Evolutionary conservation across 1,140 invertebrate species (phyloP).

Genomic region (Caenorhabditis remanei): DNA sequence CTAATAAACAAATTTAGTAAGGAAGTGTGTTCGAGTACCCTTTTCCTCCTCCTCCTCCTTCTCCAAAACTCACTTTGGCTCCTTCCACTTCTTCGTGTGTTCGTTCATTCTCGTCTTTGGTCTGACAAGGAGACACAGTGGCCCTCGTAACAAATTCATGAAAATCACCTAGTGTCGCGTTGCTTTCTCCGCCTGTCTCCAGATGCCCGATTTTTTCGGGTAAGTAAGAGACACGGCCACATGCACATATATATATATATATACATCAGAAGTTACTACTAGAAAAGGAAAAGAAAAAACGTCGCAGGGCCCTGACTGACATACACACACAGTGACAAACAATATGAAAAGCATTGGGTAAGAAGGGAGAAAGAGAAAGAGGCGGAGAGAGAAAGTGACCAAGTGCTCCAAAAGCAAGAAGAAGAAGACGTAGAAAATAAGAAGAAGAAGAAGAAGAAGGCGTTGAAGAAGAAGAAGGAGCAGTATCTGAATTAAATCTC

Average conservation of each 20-base stretch:
- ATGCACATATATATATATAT: not conserved
- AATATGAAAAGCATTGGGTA: conserved; percentile 13
- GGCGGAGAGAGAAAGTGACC: conserved; percentile 4
- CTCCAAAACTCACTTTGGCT: not conserved
- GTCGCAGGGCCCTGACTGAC: not conserved
- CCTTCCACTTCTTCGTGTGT: too few species aligned
- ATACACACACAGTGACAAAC: conserved; percentile 41
- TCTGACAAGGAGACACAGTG: not conserved
- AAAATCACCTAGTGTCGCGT: conserved; percentile 17
- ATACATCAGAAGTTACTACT: conserved; percentile 49
- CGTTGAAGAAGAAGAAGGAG: conserved; percentile 33
- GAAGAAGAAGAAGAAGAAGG: conserved; percentile 31
- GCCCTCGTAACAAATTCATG: conserved; percentile 52
- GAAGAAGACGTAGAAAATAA: not conserved
- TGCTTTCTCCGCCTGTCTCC: not conserved
- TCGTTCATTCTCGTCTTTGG: not conserved
- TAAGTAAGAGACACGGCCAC: not conserved
- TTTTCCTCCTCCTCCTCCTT: not conserved
- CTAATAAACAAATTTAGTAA: conserved; percentile 20
- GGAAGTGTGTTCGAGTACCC: conserved; percentile 40
- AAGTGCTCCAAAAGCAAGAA: not conserved
- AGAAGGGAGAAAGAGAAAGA: not conserved
- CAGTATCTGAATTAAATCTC: conserved; percentile 56
- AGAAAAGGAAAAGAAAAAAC: too few species aligned
- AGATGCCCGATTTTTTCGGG: not conserved